Evolutionary conservation across 2,113 vertebrate genomes (phyloP), one percentile per base, ranked within the genome.

Genomic region (Megaceryle maxima): DNA sequence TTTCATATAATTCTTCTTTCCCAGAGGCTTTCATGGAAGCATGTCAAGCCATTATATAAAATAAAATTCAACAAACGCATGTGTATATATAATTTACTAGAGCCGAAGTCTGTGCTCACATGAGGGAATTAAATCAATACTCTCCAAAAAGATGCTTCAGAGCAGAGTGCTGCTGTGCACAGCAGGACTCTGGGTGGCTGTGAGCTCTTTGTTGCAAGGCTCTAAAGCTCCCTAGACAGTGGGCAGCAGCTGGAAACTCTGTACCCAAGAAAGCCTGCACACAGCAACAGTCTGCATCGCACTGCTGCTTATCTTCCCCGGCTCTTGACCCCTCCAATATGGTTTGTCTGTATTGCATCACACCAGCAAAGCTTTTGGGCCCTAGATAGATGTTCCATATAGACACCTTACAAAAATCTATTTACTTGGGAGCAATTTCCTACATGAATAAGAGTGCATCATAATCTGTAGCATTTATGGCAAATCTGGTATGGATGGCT

Each of bases 101-200:
- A 83, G 76, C 86, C 88, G 83, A 93, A 93, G 31, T 57, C 56
- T 88, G 44, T 66, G 37, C 28, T 92, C 33, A 67, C 80, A 25
- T 59, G 46, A 81, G 96, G 76, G 64, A 96, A 90, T 94, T 93
- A 83, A 95, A 93, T 96, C 88, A 94, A 94, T 87, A 94, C 44
- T 78, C 69, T 77, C 37, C 56, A 33, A 74, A 60, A 95, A 90
- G 60, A 74, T 88, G 88, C 59, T 90, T 83, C 44, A 46, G 68
- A 94, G 57, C n/a, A 67, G 50, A 76, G 75, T n/a, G 31, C 67
- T 56, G 92, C 68, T 77, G 46, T 73, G 92, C 79, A 8, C 72
- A 46, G 90, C 55, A 29, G 75, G 72, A 11, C 59, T 80, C 79
- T 2, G 1, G 41, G 63, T 81, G 46, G n/a, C 89, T 87, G 46